A percentile compares a stretch with the other conserved stretches of the same genome.
These are phyloP conservation scores for Thinocorus orbignyianus DNA, from an alignment of 2,113 vertebrate genomes.

Conservation along the genomic window DNA sequence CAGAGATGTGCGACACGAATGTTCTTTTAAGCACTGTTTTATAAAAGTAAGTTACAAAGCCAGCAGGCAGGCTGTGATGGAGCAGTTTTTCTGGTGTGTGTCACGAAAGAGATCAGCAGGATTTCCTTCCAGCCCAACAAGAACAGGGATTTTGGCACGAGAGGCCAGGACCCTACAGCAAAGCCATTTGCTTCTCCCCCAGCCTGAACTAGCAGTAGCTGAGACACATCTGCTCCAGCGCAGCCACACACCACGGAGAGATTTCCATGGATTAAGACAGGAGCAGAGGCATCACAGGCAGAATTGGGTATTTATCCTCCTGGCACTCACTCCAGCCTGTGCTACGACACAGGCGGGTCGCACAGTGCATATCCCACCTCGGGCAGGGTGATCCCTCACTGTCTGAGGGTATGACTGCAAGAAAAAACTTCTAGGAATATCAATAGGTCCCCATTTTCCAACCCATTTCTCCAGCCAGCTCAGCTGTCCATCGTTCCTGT, in stretches of 20 bases:
- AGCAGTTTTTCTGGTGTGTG: background rate
- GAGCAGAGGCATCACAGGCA: background rate
- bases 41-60: background rate
- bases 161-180: background rate
- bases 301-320: background rate
- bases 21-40: background rate
- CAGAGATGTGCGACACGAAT: accelerated
- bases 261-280: accelerated
- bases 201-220: background rate
- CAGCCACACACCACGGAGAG: background rate
- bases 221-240: background rate
- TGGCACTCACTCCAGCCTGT: background rate
- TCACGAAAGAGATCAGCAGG: background rate
- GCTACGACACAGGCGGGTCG: background rate
- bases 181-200: background rate
- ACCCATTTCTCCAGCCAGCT: background rate
- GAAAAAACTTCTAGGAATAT: background rate
- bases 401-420: background rate
- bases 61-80: background rate
- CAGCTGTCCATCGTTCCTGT: background rate
- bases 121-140: background rate
- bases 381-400: background rate
- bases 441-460: background rate
- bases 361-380: background rate
- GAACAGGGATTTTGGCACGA: background rate